Evolutionary conservation across 37 sponge, comb jelly and placozoan genomes (phyloP), one percentile per base, ranked within the genome.

Genomic region (Spongilla lacustris): DNA sequence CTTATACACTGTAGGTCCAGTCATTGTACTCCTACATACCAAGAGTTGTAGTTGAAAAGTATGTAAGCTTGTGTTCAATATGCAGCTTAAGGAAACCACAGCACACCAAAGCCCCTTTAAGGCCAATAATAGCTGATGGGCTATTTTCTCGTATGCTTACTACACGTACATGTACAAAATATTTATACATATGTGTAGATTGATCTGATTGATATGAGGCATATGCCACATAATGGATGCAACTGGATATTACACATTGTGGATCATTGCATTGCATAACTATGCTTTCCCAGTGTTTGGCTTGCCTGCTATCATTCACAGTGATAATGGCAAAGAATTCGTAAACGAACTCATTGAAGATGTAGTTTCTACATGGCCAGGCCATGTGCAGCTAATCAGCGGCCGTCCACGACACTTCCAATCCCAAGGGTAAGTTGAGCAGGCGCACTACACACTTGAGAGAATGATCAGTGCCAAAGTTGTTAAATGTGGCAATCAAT

Each of bases 341-440:
- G n/a, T n/a, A n/a, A n/a, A n/a, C n/a, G n/a, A n/a, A n/a, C 75
- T 84, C 28, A 84, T 84, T 73, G 75, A 84, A 28, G 24, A 36
- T 19, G 27, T 84, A 27, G 25, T 81, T 49, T 17, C 50, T 21
- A 67, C 67, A 23, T 81, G 82, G 82, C 82, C 50, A 31, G 50
- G 67, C 4, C 50, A 67, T 24, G 66, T 81, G 21, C 82, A 81
- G 69, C 71, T 81, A 32, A 70, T 81, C 69, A 81, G 69, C 67
- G 82, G 82, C 4, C 68, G 71, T 12, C 82, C 82, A 4, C 71
- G 71, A 23, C 82, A 81, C 14, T 70, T 70, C 28, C 82, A 69
- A 70, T 67, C 69, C 35, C 82, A 81, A 34, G 82, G 82, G 14
- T 28, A 67, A 29, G 82, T 81, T 69, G 82, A 81, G 36, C 82